Base-by-base conservation (phyloP, 1,140 invertebrate species). In the Drosophila mauritiana region DNA sequence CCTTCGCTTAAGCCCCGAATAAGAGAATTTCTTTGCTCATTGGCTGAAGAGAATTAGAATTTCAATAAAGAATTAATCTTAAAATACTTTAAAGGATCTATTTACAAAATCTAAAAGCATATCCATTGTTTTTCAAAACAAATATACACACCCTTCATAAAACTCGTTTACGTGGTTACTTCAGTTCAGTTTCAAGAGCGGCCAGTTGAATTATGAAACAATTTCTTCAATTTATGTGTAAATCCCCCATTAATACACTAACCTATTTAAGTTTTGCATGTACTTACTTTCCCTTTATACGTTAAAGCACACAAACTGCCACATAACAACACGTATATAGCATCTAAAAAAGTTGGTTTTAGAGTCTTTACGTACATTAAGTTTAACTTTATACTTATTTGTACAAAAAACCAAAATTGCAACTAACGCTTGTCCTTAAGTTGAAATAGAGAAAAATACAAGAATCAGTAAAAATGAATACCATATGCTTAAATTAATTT, bases 111-210 rank as follows among this genome's bases (percentile, higher is more conserved):
- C 54, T 46, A 58, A 59, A 75, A 80, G 83, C 83, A 88, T 88
- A 88, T 88, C 83, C 83, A 88, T 89, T 83, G 83, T 88, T 88
- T 89, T 89, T 88, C 52, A 88, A 88, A 88, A 83, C 83, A 78
- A 20, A 40, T 56, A 36, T n/a, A 39, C 15, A 40, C 55, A 20
- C 11, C 7, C 8, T 11, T 51, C 48, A 70, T 37, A 34, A 61
- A 77, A 55, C 37, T 67, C 61, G 17, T 37, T 27, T 72, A 78
- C 49, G 74, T 88, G 72, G 78, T 76, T 77, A 61, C 36, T 67
- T 81, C 61, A 43, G 15, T 67, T 76, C 68, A 31, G 67, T 78
- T 46, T 51, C 49, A 81, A 55, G 55, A 43, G 53, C 62, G 40
- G 52, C 54, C 54, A 75, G 39, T 51, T 53, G 52, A 81, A 57